Evolutionary conservation across 2,113 vertebrate species (phyloP).

Genomic region (Amphiprion ocellaris): DNA sequence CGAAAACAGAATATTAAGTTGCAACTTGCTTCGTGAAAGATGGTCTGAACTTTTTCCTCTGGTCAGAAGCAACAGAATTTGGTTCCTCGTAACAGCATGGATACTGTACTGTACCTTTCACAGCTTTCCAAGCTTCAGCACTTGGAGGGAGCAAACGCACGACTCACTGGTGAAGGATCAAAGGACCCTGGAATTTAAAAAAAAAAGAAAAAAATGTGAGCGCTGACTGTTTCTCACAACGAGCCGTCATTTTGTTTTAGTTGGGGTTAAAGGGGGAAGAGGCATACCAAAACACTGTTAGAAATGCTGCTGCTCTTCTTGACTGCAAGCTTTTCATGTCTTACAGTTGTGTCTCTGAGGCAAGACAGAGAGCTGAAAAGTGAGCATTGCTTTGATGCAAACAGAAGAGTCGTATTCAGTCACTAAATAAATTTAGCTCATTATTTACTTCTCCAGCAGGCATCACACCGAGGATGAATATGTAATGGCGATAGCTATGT

Average conservation of each 20-base stretch:
- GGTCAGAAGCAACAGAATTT: neutral
- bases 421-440: constrained; percentile 39
- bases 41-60: neutral
- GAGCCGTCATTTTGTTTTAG: constrained; percentile 70
- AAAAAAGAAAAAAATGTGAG: constrained; percentile 5
- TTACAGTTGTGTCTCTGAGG: constrained; percentile 55
- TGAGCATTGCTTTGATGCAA: constrained; percentile 52
- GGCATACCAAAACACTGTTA: constrained; percentile 25
- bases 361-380: constrained; percentile 24
- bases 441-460: constrained; percentile 23
- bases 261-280: constrained; percentile 51
- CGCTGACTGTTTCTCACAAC: constrained; percentile 46
- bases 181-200: constrained; percentile 47
- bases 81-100: neutral
- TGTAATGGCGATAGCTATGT: neutral
- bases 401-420: constrained; percentile 34
- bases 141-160: constrained; percentile 11
- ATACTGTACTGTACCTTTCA: constrained; percentile 18
- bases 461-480: constrained; percentile 6
- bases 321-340: constrained; percentile 57
- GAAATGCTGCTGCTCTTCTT: constrained; percentile 40
- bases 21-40: neutral
- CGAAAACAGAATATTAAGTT: neutral
- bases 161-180: constrained; percentile 49
- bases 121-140: constrained; percentile 7